Percentiles rank a stretch among this genome's conserved stretches.
phyloP scores from a whole-genome alignment of 2,888 invertebrate genomes.

The Drosophila flavopinicola region DNA sequence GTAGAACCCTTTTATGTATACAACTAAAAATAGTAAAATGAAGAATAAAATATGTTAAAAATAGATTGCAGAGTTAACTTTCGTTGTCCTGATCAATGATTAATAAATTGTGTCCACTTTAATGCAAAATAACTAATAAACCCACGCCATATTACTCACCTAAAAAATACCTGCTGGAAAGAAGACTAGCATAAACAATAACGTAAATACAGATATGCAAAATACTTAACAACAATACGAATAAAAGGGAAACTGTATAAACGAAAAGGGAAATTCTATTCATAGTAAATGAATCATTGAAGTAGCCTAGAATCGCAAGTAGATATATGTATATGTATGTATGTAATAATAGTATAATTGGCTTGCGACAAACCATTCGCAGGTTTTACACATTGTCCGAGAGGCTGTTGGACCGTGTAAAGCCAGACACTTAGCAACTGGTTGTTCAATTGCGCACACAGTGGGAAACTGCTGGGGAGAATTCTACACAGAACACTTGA shows the following conservation, averaged over 20 bases:
- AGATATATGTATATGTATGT: not conserved
- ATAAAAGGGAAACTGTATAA: not conserved
- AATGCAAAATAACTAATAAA: no score
- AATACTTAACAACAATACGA: no score
- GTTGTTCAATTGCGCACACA: slow-evolving; percentile 17
- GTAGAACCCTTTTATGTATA: no score
- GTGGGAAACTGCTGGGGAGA: slow-evolving; percentile 8
- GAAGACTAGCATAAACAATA: not conserved
- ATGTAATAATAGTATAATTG: no score
- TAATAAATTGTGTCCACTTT: no score
- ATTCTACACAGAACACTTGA: slow-evolving; percentile 21
- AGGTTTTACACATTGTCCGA: slow-evolving; percentile 9
- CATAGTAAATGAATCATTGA: not conserved
- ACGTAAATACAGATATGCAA: not conserved
- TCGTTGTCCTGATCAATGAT: no score
- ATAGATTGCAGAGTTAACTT: no score
- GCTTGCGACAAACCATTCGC: not conserved
- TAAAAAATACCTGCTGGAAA: not conserved
- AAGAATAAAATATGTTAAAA: no score
- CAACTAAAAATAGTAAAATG: no score
- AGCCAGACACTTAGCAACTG: slow-evolving; percentile 25
- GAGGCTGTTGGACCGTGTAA: slow-evolving; percentile 6
- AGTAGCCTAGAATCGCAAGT: not conserved
- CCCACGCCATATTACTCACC: not conserved
- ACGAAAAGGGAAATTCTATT: not conserved